Base-by-base conservation (phyloP, 1,140 invertebrate genomes). In the Dreissena rostriformis region DNA sequence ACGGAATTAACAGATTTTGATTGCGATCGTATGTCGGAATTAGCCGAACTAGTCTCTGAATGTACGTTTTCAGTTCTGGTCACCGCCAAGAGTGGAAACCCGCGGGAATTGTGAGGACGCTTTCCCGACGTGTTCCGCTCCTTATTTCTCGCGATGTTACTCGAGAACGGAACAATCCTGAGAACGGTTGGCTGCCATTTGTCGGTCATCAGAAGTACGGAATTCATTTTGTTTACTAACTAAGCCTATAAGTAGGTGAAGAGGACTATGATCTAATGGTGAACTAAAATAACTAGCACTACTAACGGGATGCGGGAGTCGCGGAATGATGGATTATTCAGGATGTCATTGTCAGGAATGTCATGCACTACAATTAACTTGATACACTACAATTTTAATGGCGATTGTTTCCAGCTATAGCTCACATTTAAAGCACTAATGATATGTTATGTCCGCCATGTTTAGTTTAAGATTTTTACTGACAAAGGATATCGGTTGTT, bases 111-210 rank as follows among this genome's bases (percentile, higher is more conserved):
- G 49, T 39, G 39, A 10, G 51, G 19, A 10, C 15, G 68, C 24
- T 55, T 78, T 17, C 8, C 17, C 5, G 65, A 15, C 49, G 17
- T 26, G 53, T 24, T 82, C 14, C 12, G 24, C 19, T 73, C 51
- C 55, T 22, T 67, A 57, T 72, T 55, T 66, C 83, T 72, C 49
- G 74, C 84, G 51, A 79, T 74, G 77, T 86, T 86, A 53, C 53
- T 87, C 8, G 87, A 85, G 70, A 90, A 90, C 22, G 89, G 89
- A 29, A 87, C 86, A 26, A 91, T 72, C 24, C 88, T 81, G 29
- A 91, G 70, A 52, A 91, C 86, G 2, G 89, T 83, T 14, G 90
- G 90, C 61, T 89, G 87, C 86, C 89, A 88, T 22, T 76, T 84
- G 65, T 87, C 84, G 57, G 78, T 75, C 80, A 87, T 84, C 24